Evolutionary conservation across 2,888 invertebrate genomes (phyloP), one percentile per base, ranked within the genome.

Genomic region (Diplolepis rosae): DNA sequence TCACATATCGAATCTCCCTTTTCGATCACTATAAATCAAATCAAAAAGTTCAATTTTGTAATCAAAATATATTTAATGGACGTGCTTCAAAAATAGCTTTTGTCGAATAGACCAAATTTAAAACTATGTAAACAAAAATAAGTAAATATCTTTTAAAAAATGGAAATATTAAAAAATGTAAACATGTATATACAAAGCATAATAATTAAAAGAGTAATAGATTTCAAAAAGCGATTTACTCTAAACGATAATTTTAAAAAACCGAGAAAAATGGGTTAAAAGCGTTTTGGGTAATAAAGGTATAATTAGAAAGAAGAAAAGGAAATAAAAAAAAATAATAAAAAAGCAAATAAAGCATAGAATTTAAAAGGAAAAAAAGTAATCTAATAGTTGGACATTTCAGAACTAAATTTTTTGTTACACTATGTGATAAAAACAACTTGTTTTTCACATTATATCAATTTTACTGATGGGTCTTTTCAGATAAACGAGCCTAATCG

Each of bases 1-100:
- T n/a, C 39, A 24, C 39, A 13, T 61, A 24, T 61, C 61, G 61
- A 61, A 39, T 61, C 39, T 61, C 39, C 15, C 61, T n/a, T 35
- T 0, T 4, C 39, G 24, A 39, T 39, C 39, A 24, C n/a, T 61
- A 61, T n/a, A 61, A 39, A n/a, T 35, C n/a, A 22, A 22, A 39
- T 2, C 13, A 22, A 39, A 39, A 61, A 61, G 22, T 22, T 39
- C 18, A 56, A 18, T 56, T 61, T 61, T 22, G 24, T 32, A 32
- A 32, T 32, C 32, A 32, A 35, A 56, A 56, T 13, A 15, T 54
- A 18, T 24, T 27, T 24, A 13, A 9, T 32, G 2, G 0, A 28
- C 15, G 11, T 1, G 35, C 11, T 0, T 1, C 39, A 61, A n/a
- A 61, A 61, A 61, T 61, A 61, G 39, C 35, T 28, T 30, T 32